These are phyloP conservation scores for Cerastis rubricosa DNA, from an alignment of 2,888 invertebrate genomes.

Conservation along the genomic window DNA sequence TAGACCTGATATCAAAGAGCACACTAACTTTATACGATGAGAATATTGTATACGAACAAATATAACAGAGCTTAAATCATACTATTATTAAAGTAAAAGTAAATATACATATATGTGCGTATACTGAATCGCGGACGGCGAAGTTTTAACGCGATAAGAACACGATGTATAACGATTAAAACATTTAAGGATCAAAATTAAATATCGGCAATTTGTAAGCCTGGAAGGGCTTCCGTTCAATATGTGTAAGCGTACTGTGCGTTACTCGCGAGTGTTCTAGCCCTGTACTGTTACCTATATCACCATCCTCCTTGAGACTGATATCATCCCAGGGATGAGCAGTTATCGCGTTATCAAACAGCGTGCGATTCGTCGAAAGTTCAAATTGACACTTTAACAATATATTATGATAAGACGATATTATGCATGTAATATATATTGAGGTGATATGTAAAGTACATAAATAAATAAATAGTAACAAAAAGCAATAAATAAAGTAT, in stretches of 20 bases:
- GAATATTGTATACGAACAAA: constrained; percentile 90
- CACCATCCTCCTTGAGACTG: constrained; percentile 80
- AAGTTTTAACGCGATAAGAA: constrained; percentile 63
- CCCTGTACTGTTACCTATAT: constrained; percentile 39
- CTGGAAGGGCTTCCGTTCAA: constrained; percentile 20
- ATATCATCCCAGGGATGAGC: constrained; percentile 77
- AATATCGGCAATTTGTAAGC: constrained; percentile 27
- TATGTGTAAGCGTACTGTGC: constrained; percentile 33
- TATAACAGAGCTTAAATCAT: constrained; percentile 88
- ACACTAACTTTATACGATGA: constrained; percentile 82
- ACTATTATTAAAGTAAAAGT: constrained; percentile 80
- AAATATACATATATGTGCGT: constrained; percentile 81
- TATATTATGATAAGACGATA: constrained; percentile 71
- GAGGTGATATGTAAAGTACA: constrained; percentile 89
- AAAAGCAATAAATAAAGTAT: constrained; percentile 91
- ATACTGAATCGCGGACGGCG: constrained; percentile 72
- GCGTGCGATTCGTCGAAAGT: constrained; percentile 75
- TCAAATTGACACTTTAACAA: constrained; percentile 79
- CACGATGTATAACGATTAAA: constrained; percentile 68
- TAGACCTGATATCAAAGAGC: constrained; percentile 79
- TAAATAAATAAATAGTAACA: constrained; percentile 86
- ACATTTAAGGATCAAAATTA: constrained; percentile 59
- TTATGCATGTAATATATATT: constrained; percentile 85
- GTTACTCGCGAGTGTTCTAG: constrained; percentile 49
- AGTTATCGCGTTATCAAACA: constrained; percentile 72